Percentiles rank a stretch among this genome's conserved stretches.
Evolutionary conservation across 2,113 vertebrate genomes (phyloP).

Genomic region (Sisor rabdophorus): DNA sequence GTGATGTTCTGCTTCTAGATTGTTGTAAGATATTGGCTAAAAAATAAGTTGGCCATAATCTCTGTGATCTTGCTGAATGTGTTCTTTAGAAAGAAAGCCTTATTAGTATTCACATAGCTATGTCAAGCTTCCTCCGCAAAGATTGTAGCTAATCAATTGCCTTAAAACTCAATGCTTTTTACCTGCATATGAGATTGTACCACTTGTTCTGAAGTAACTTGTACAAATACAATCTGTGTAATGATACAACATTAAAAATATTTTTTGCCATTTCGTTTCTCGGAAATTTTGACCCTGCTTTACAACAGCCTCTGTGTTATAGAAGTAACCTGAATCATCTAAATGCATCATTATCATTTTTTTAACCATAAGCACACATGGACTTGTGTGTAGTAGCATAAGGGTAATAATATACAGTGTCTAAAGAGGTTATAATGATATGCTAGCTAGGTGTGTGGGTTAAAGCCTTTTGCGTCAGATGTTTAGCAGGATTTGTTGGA

Average conservation of each 20-base stretch:
- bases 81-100: background rate
- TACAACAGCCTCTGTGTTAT: slow-evolving; percentile 13
- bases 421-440: background rate
- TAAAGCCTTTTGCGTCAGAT: slow-evolving; percentile 2
- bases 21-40: background rate
- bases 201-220: background rate
- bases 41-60: background rate
- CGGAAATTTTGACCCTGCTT: background rate
- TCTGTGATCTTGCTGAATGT: background rate
- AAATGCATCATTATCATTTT: slow-evolving; percentile 39
- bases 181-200: background rate
- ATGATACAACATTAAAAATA: background rate
- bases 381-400: background rate
- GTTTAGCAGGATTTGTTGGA: slow-evolving; percentile 43
- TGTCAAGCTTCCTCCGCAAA: background rate
- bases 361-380: slow-evolving; percentile 16
- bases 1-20: background rate
- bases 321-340: slow-evolving; percentile 25
- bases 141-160: slow-evolving; percentile 1
- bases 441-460: background rate
- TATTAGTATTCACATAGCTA: background rate
- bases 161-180: background rate
- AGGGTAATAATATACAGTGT: slow-evolving; percentile 18
- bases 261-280: background rate
- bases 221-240: background rate